phyloP scores from a whole-genome alignment of 1,140 invertebrate species.

The Drosophila erecta region DNA sequence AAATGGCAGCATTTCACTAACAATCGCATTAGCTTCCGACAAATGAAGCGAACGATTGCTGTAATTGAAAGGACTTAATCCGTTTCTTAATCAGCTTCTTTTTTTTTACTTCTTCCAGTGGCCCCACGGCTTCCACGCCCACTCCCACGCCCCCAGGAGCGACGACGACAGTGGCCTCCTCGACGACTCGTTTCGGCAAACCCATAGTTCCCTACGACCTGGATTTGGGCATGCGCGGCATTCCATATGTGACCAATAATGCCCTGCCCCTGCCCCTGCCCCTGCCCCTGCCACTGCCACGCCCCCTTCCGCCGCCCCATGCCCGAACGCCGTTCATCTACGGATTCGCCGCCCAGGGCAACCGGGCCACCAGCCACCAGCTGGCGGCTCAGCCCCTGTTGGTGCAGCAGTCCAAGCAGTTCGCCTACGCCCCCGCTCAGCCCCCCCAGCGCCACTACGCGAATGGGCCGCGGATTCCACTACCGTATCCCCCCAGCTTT shows the following conservation, averaged over 20 bases:
- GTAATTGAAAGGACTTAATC: conserved; percentile 30
- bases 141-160: conserved; percentile 24
- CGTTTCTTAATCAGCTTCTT: conserved; percentile 30
- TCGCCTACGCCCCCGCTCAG: conserved; percentile 51
- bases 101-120: conserved; percentile 17
- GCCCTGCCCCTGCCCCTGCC: conserved; percentile 21
- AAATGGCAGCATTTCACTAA: conserved; percentile 60
- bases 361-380: background rate
- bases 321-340: conserved; percentile 22
- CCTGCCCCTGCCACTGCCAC: conserved; percentile 21
- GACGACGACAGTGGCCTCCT: conserved; percentile 15
- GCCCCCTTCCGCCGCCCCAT: conserved; percentile 23
- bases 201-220: conserved; percentile 73
- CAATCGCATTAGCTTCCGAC: conserved; percentile 61
- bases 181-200: conserved; percentile 35
- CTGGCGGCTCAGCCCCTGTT: background rate
- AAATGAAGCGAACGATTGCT: conserved; percentile 44
- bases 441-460: conserved; percentile 56
- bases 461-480: conserved; percentile 42
- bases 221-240: conserved; percentile 53
- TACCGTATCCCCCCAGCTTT: conserved; percentile 80
- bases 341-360: conserved; percentile 28
- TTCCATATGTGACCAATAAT: conserved; percentile 58
- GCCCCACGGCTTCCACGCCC: conserved; percentile 47
- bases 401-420: conserved; percentile 71